Conservation (phyloP, 2,888 invertebrate genomes). For the Apeira syringaria region DNA sequence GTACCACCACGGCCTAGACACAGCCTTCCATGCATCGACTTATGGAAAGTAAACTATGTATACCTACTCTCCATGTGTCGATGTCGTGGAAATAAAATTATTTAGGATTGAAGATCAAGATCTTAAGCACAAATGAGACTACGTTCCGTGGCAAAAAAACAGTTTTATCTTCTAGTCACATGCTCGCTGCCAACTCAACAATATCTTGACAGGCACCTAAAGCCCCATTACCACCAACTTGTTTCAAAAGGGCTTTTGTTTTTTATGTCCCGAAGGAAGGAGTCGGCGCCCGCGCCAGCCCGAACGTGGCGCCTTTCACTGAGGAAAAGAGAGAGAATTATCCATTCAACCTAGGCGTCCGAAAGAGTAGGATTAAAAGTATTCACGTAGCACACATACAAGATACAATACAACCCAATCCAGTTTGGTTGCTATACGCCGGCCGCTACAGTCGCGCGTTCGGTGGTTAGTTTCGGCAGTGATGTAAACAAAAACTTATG, state of each 20-base stretch:
- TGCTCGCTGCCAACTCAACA: conserved; percentile 49
- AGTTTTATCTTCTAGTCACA: conserved; percentile 35
- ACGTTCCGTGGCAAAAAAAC: conserved; percentile 36
- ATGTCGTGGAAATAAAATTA: too few relatives aligned
- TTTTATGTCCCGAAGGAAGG: conserved; percentile 76
- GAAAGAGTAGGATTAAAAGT: conserved; percentile 65
- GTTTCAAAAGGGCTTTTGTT: conserved; percentile 77
- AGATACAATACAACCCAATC: conserved; percentile 46
- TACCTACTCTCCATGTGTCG: too few relatives aligned
- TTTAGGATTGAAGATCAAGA: conserved; percentile 28
- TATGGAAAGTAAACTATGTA: too few relatives aligned
- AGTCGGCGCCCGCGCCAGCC: conserved; percentile 72
- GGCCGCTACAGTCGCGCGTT: conserved; percentile 64
- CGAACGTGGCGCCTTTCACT: conserved; percentile 75
- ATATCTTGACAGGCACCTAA: conserved; percentile 70
- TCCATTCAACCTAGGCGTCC: conserved; percentile 24
- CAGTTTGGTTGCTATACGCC: conserved; percentile 75
- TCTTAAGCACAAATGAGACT: conserved; percentile 18
- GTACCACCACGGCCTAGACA: too few relatives aligned
- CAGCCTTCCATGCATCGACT: too few relatives aligned
- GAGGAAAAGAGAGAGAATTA: conserved; percentile 48
- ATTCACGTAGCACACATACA: conserved; percentile 67
- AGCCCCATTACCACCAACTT: conserved; percentile 70
- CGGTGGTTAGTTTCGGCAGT: conserved; percentile 53
- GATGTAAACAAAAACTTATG: conserved; percentile 69